A percentile compares a stretch with the other conserved stretches of the same genome.
Evolutionary conservation across 2,888 invertebrate species (phyloP).

Genomic region (Cheiracanthium punctorium): DNA sequence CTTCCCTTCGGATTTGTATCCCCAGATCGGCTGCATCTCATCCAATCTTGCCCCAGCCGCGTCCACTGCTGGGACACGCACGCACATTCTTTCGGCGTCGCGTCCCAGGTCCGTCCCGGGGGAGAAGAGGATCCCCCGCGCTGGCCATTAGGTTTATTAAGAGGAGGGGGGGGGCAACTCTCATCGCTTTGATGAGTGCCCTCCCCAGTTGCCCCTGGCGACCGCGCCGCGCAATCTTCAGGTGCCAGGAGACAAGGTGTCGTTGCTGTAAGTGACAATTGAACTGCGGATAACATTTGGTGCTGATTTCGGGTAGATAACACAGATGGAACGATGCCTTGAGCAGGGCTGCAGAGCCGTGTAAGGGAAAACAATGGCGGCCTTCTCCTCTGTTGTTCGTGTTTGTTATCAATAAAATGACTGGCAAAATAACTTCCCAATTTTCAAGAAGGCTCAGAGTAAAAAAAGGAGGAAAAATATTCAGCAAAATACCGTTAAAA

Average conservation of each 20-base stretch:
- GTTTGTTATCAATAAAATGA: too few relatives aligned
- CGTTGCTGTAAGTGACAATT: slow-evolving; percentile 45
- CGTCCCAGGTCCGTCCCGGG: background rate
- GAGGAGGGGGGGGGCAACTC: slow-evolving; percentile 34
- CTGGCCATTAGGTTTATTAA: slow-evolving; percentile 65
- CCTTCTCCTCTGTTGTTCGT: too few relatives aligned
- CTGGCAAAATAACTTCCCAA: too few relatives aligned
- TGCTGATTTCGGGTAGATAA: too few relatives aligned
- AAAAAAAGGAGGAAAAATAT: too few relatives aligned
- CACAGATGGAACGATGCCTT: too few relatives aligned
- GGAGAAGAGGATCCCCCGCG: slow-evolving; percentile 3
- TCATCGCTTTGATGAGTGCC: slow-evolving; percentile 53
- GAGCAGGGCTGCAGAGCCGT: too few relatives aligned
- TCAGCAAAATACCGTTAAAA: too few relatives aligned
- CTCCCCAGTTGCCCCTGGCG: slow-evolving; percentile 26
- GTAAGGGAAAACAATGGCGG: too few relatives aligned
- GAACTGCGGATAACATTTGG: slow-evolving; percentile 43
- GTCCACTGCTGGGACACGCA: slow-evolving; percentile 5
- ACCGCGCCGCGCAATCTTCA: slow-evolving; percentile 14
- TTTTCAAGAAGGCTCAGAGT: too few relatives aligned
- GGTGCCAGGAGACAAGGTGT: background rate
- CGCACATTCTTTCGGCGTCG: slow-evolving; percentile 24
- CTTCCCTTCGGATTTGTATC: background rate
- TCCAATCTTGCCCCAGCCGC: background rate
- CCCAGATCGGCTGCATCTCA: background rate